Percentiles rank a stretch among this genome's conserved stretches.
Evolutionary conservation across 2,113 vertebrate genomes (phyloP).

Genomic region (Peromyscus leucopus): DNA sequence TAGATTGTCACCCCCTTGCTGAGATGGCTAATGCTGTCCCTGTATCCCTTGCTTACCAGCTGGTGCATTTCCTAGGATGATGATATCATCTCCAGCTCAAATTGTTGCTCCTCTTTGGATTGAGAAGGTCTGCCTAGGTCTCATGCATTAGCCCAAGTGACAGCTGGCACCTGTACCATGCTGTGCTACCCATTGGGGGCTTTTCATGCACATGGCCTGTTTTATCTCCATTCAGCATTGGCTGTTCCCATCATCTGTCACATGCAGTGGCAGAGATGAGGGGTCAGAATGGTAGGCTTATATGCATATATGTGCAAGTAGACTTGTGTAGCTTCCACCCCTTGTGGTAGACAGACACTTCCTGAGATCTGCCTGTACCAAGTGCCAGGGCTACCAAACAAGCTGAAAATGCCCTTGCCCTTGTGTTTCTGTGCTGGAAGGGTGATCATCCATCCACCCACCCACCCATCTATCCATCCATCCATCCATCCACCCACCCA

Average conservation of each 20-base stretch:
- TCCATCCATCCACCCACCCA: neutral
- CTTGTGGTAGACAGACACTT: neutral
- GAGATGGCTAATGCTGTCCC: constrained; percentile 30
- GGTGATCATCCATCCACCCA: neutral
- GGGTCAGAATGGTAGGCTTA: neutral
- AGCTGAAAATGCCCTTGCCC: neutral
- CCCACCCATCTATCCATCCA: neutral
- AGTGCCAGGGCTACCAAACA: neutral
- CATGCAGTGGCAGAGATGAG: neutral
- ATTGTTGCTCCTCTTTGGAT: constrained; percentile 22
- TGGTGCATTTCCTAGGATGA: constrained; percentile 59
- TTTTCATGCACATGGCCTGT: neutral
- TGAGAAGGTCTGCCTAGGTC: neutral
- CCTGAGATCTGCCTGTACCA: neutral
- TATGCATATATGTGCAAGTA: neutral
- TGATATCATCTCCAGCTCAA: constrained; percentile 42
- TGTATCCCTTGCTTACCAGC: constrained; percentile 56
- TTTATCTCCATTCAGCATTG: neutral
- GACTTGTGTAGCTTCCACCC: neutral
- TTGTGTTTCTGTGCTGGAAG: neutral
- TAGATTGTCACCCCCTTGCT: constrained; percentile 68
- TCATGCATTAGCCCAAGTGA: neutral
- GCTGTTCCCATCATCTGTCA: neutral
- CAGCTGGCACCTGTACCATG: neutral
- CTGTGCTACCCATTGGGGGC: neutral